Base-by-base conservation (phyloP, 2,113 vertebrate genomes). In the Stigmatopora nigra region DNA sequence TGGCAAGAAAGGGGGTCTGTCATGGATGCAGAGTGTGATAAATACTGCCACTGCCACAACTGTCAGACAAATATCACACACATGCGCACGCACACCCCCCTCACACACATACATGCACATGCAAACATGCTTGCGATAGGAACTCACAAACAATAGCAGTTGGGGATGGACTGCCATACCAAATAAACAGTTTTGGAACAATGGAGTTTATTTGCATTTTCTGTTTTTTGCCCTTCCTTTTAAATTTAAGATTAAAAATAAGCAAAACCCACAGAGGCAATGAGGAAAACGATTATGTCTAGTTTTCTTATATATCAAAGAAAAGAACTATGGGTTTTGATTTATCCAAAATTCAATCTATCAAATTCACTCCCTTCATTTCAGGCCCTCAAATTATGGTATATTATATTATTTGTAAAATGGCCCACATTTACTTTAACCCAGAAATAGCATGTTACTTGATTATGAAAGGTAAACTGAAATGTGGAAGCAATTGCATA, bases 21-120 rank as follows among this genome's bases (percentile, higher is more conserved):
- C 91, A 90, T 78, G 80, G 83, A 88, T 88, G 84, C 82, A 80
- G 87, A 87, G 88, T 88, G 89, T 88, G 88, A 91, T 90, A 90
- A 90, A 92, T 88, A 90, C 89, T 84, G 87, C 86, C 87, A 83
- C 80, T 79, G 84, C 78, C 67, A 78, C 84, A 80, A 91, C 87
- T 89, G 90, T 90, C 89, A 91, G 82, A 79, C 70, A 77, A 79
- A 84, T 88, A 91, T 87, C 84, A 85, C 86, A 82, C 82, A 71
- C 81, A 70, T 71, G 19, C 64, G 51, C 51, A 45, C 64, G 48
- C 69, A 55, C 63, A 59, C 58, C 64, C 62, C 62, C 74, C 62
- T 68, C 62, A 41, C 60, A 61, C 47, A 56, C 53, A 56, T n/a
- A n/a, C 49, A 31, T 44, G 25, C 64, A 57, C 63, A 57, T 58